Evolutionary conservation across 1,140 invertebrate species (phyloP).

Genomic region (Caenorhabditis inopinata): DNA sequence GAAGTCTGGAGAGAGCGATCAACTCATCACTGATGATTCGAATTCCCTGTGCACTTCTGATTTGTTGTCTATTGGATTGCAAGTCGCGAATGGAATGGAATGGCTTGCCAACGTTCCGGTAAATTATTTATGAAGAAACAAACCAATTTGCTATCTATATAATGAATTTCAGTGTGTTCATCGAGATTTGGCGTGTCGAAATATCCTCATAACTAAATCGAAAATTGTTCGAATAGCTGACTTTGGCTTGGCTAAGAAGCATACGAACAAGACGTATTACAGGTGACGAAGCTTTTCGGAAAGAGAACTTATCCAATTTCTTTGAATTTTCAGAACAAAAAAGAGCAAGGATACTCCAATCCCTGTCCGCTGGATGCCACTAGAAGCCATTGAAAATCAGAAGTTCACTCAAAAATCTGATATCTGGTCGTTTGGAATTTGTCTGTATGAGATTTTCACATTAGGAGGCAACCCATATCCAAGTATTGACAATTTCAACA

Average conservation of each 20-base stretch:
- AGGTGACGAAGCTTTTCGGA: too few species aligned
- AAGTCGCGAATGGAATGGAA: slow-evolving; percentile 43
- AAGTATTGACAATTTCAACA: background rate
- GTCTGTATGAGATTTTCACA: slow-evolving; percentile 48
- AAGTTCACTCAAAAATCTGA: slow-evolving; percentile 37
- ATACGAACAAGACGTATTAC: slow-evolving; percentile 43
- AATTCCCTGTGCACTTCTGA: slow-evolving; percentile 19
- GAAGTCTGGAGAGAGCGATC: background rate
- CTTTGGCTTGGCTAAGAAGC: slow-evolving; percentile 36
- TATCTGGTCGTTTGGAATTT: slow-evolving; percentile 48
- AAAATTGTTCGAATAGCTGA: slow-evolving; percentile 44
- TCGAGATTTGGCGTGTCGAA: slow-evolving; percentile 46
- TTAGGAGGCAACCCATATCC: slow-evolving; percentile 44
- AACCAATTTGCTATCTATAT: background rate
- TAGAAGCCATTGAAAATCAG: background rate
- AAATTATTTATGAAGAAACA: background rate
- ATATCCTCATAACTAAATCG: slow-evolving; percentile 40
- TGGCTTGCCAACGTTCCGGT: slow-evolving; percentile 23
- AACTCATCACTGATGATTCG: background rate
- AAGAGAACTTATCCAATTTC: too few species aligned
- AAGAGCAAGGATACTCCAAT: slow-evolving; percentile 17
- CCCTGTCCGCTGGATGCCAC: slow-evolving; percentile 39
- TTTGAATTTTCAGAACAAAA: slow-evolving; percentile 24
- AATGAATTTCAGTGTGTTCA: slow-evolving; percentile 43
- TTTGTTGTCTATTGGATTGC: slow-evolving; percentile 36